phyloP scores from a whole-genome alignment of 92 coral and sea anemone genomes.

The Scolanthus callimorphus region DNA sequence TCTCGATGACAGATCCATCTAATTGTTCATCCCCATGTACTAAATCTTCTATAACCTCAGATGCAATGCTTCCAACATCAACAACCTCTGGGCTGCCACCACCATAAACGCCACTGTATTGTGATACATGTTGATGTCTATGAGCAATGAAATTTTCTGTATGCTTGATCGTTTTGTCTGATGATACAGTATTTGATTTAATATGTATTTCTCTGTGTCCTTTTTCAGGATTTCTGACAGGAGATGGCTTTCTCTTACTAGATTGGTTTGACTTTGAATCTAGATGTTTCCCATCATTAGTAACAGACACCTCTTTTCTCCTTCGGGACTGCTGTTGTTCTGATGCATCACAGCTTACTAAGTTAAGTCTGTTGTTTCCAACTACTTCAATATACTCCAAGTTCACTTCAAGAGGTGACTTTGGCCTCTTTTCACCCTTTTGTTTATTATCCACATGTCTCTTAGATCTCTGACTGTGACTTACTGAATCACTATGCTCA shows the following conservation, averaged over 20 bases:
- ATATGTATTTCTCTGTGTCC: neutral
- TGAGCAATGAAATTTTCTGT: too few species aligned
- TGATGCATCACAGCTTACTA: too few species aligned
- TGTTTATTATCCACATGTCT: too few species aligned
- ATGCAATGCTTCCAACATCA: constrained; percentile 57
- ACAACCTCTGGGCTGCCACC: constrained; percentile 19
- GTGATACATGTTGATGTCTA: neutral
- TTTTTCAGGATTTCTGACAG: neutral
- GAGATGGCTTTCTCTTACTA: neutral
- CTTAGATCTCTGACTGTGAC: too few species aligned
- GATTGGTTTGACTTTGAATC: too few species aligned
- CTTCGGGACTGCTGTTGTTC: too few species aligned
- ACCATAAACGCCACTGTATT: neutral
- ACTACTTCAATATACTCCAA: neutral
- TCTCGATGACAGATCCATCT: constrained; percentile 65
- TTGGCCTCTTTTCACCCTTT: too few species aligned
- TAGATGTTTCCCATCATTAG: too few species aligned
- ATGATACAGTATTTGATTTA: too few species aligned
- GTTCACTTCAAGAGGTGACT: neutral
- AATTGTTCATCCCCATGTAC: constrained; percentile 45
- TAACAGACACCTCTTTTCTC: too few species aligned
- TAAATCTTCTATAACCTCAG: constrained; percentile 67
- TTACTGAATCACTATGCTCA: too few species aligned
- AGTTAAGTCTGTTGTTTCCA: neutral
- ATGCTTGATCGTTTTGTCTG: too few species aligned